Evolutionary conservation across 2,113 vertebrate species (phyloP).

Genomic region (Cebidichthys violaceus): DNA sequence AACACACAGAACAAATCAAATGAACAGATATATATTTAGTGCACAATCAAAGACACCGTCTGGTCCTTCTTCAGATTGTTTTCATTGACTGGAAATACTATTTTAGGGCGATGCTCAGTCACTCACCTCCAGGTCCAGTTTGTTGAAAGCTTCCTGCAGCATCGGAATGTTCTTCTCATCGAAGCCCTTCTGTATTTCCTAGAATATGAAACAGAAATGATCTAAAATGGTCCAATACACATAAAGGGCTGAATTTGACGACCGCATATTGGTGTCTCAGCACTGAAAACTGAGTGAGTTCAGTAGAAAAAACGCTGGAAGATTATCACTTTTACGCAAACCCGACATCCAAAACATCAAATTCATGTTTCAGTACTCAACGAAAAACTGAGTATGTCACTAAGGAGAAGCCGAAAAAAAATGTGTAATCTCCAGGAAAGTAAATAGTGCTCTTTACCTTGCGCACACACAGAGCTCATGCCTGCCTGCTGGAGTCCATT

Average conservation of each 20-base stretch:
- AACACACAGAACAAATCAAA: background rate
- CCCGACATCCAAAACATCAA: background rate
- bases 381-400: background rate
- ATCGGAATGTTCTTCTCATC: constrained; percentile 90
- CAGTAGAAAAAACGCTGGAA: background rate
- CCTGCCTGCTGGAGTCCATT: constrained; percentile 18
- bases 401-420: background rate
- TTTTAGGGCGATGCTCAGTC: background rate
- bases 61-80: no score
- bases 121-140: constrained; percentile 88
- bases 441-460: constrained; percentile 23
- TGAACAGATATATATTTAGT: background rate
- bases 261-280: background rate
- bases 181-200: constrained; percentile 93
- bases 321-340: background rate
- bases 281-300: background rate
- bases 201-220: background rate
- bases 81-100: background rate
- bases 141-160: constrained; percentile 88
- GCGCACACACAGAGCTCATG: background rate
- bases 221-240: background rate
- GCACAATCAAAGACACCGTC: background rate
- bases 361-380: background rate
- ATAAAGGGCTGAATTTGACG: no score
- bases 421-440: background rate